Conservation (phyloP, 2,113 vertebrate genomes). For the Misgurnus mizolepis region DNA sequence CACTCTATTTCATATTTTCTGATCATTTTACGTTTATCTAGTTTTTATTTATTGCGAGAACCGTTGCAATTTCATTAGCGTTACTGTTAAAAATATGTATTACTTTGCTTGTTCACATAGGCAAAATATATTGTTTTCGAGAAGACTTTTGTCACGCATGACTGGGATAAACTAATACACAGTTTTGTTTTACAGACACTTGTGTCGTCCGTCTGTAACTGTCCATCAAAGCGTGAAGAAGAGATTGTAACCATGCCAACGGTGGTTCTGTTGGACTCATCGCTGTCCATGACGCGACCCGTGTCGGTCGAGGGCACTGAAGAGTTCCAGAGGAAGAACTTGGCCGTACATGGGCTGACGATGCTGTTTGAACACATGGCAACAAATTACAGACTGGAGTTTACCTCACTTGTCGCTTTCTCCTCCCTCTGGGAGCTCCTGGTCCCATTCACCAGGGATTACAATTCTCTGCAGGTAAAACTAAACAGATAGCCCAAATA, state of each 20-base stretch:
- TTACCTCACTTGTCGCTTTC: constrained; percentile 91
- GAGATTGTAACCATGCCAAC: constrained; percentile 83
- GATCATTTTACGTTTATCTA: not conserved
- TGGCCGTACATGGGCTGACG: constrained; percentile 92
- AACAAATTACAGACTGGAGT: constrained; percentile 95
- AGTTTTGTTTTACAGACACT: constrained; percentile 20
- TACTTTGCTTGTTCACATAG: not conserved
- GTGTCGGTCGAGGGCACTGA: constrained; percentile 88
- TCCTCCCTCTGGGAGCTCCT: constrained; percentile 95
- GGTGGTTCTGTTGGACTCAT: constrained; percentile 95
- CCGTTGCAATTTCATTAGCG: not conserved
- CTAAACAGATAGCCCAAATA: not conserved
- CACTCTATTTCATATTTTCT: not conserved
- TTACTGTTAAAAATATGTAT: not conserved
- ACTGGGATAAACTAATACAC: not conserved
- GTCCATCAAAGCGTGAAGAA: constrained; percentile 8
- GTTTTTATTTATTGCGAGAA: too few relatives aligned
- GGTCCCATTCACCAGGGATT: constrained; percentile 97
- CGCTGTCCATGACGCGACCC: constrained; percentile 96
- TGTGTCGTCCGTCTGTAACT: not conserved
- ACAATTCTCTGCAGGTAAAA: constrained; percentile 92
- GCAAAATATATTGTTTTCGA: too few relatives aligned
- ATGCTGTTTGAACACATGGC: constrained; percentile 99
- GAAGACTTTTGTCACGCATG: not conserved
- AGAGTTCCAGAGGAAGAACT: constrained; percentile 94